Evolutionary conservation across 2,797 vertebrate genomes (phyloP).

Genomic region (Sebastes trivittatus): DNA sequence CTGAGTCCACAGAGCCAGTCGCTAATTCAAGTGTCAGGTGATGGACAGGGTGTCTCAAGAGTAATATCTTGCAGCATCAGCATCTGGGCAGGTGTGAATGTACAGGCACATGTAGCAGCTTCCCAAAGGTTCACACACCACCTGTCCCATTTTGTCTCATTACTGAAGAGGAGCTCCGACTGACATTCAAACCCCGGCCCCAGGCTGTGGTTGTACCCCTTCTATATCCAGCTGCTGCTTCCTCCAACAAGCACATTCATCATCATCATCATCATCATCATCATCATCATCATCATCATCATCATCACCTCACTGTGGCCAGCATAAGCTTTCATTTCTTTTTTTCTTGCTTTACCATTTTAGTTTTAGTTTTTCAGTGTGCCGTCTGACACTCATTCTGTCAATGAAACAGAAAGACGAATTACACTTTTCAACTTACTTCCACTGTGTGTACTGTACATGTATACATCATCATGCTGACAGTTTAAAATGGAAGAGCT

Average conservation of each 20-base stretch:
- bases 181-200: background rate
- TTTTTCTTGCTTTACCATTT: background rate
- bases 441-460: background rate
- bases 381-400: background rate
- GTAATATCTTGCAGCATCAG: background rate
- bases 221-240: background rate
- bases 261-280: background rate
- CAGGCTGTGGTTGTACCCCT: background rate
- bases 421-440: background rate
- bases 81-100: background rate
- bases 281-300: background rate
- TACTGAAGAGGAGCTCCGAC: background rate
- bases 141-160: background rate
- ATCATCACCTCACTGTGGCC: background rate
- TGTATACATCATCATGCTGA: background rate
- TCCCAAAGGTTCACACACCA: background rate
- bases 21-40: background rate
- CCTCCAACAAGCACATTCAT: background rate
- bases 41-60: background rate
- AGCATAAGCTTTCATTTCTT: background rate
- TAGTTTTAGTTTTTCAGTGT: background rate
- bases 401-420: background rate
- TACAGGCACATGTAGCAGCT: background rate
- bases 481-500: background rate
- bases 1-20: background rate